phyloP scores from a whole-genome alignment of 2,888 invertebrate genomes.

The Blera fallax region DNA sequence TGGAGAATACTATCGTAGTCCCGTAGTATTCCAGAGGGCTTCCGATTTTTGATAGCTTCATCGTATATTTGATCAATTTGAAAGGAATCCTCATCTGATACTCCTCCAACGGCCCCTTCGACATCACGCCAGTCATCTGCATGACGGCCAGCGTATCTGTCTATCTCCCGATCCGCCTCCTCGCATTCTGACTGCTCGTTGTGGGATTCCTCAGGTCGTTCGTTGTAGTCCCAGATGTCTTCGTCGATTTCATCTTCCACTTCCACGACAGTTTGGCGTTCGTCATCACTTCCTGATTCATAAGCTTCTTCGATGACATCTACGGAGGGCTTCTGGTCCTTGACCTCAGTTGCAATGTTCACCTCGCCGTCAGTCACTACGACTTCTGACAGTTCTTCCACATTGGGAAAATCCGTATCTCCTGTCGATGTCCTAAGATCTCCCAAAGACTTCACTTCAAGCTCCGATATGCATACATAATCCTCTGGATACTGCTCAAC shows the following conservation, averaged over 20 bases:
- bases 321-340: not conserved
- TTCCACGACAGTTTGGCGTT: slow-evolving; percentile 80
- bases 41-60: slow-evolving; percentile 79
- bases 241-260: slow-evolving; percentile 80
- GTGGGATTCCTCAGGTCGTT: slow-evolving; percentile 80
- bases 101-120: slow-evolving; percentile 78
- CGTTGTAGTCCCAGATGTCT: slow-evolving; percentile 80
- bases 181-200: slow-evolving; percentile 81
- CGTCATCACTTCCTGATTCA: slow-evolving; percentile 79
- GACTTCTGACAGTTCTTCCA: not conserved
- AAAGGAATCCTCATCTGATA: slow-evolving; percentile 77
- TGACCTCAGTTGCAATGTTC: not conserved
- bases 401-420: slow-evolving; percentile 71
- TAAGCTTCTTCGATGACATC: slow-evolving; percentile 44
- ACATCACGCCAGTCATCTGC: slow-evolving; percentile 79
- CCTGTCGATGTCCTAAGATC: slow-evolving; percentile 78
- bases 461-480: no score
- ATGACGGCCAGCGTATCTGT: slow-evolving; percentile 77
- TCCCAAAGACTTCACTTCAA: slow-evolving; percentile 77
- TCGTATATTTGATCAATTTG: slow-evolving; percentile 80
- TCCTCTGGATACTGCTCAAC: slow-evolving; percentile 79
- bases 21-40: slow-evolving; percentile 79
- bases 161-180: slow-evolving; percentile 79
- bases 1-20: slow-evolving; percentile 79
- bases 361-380: not conserved